Base-by-base conservation (phyloP, 2,797 vertebrate species). In the Gobio occitaniae region DNA sequence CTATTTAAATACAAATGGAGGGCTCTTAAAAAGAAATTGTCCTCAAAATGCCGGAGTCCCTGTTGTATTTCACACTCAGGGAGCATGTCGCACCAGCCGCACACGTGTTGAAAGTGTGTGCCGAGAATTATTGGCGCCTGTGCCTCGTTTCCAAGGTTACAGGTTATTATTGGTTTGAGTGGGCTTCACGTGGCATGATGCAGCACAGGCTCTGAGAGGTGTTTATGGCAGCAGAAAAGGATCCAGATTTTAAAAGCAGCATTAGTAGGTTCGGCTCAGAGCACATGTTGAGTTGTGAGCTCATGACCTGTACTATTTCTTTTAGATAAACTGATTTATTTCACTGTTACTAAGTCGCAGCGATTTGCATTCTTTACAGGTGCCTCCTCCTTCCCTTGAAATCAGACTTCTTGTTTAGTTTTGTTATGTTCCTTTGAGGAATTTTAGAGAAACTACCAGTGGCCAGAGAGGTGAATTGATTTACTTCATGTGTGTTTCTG, bases 11-110 rank as follows among this genome's bases (percentile, higher is more conserved):
- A 90, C 86, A 82, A 92, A 89, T 82, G 86, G 71, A 85, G 79
- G 84, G 82, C 87, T 88, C 87, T 88, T 89, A 89, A 92, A 92
- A 92, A 86, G 87, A 86, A 86, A 88, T 91, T 88, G 90, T 90
- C 75, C 84, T 86, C 59, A 90, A 89, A 90, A 84, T 78, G 75
- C 88, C 56, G 56, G 78, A 87, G 81, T 87, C 80, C 84, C 69
- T 83, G 61, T 84, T 82, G 89, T 87, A 71, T 93, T 94, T 91
- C 87, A 88, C 90, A 90, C 84, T 76, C 80, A 17, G 87, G 70
- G 80, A 86, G 76, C 80, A 50, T 71, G 56, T 78, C 63, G 52
- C 81, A 74, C 86, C 70, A 71, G 85, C 70, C 54, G 88, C 86
- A 86, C 84, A 89, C 81, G 87, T 87, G 88, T 91, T 88, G 89